Evolutionary conservation across 2,888 invertebrate species (phyloP).

Genomic region (Limnephilus marmoratus): DNA sequence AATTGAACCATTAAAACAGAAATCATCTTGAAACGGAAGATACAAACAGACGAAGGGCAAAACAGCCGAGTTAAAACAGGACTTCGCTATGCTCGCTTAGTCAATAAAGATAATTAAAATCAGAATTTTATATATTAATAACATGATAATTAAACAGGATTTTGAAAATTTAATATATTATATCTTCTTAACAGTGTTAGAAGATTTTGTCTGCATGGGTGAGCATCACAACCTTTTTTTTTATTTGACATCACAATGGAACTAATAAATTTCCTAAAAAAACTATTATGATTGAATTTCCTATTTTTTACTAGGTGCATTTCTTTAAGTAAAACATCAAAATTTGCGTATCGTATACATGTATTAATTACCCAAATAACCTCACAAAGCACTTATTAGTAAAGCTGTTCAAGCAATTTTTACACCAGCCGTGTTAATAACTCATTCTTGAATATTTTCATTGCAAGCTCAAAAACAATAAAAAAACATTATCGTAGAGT

Average conservation of each 20-base stretch:
- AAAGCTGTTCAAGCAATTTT: neutral
- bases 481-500: neutral
- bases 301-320: neutral
- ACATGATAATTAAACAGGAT: neutral
- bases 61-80: too few relatives aligned
- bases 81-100: too few relatives aligned
- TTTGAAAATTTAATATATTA: neutral
- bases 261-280: neutral
- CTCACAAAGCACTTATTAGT: neutral
- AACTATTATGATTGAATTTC: neutral
- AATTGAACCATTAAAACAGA: too few relatives aligned
- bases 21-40: too few relatives aligned
- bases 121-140: neutral
- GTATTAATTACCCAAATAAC: neutral
- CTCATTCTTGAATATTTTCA: neutral
- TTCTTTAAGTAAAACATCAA: neutral
- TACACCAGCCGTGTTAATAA: neutral
- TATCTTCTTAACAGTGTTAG: neutral
- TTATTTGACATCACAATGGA: neutral
- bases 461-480: neutral
- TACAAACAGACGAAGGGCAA: too few relatives aligned
- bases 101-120: neutral
- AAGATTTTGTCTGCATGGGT: neutral
- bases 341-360: neutral
- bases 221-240: neutral